Base-by-base conservation (phyloP, 2,113 vertebrate genomes). In the Parus major region DNA sequence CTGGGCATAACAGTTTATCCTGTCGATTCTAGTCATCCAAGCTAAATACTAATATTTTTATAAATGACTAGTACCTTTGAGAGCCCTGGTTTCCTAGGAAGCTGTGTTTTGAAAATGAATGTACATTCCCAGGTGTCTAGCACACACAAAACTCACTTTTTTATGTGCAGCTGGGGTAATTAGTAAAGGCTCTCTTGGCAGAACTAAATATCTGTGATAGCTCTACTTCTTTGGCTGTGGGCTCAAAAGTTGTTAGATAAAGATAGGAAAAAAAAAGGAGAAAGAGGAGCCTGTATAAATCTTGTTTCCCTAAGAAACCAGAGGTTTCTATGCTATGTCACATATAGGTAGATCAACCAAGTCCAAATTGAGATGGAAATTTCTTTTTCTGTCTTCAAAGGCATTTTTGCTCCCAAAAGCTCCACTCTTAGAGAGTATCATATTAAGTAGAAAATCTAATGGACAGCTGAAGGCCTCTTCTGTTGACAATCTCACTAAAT, bases 201-300 rank as follows among this genome's bases (percentile, higher is more conserved):
- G 28, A 82, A 61, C 4, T 65, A 44, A 57, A 11, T 42, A 23
- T 28, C 23, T 60, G 35, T 76, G 24, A 47, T n/a, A 85, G 18
- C 7, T 90, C 35, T 52, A 3, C 5, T 59, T 83, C 31, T 57
- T 41, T 61, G 60, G 18, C 35, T 0, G 0, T 1, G 4, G 6
- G 8, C 23, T 87, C 31, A 57, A 47, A 85, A 60, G 24, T 14
- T 82, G 5, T 49, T 81, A 64, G 22, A 68, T n/a, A 28, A 76
- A 11, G 9, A 64, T 1, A 87, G 15, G 13, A 14, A 36, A 92
- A 78, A 78, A 87, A 55, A 87, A 87, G 19, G 9, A 90, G 39
- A 78, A 42, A 59, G 18, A n/a, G 4, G 17, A 61, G 5, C 59
- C 22, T 49, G 1, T 46, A 4, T 42, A n/a, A 77, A 12, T 29